Percentiles rank a stretch among this genome's conserved stretches.
Conservation (phyloP, 2,113 vertebrate genomes). For the human region GRCh38 chr1:88562501-88563000, state of each 20-base stretch:
- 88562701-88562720: background rate
- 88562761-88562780: background rate
- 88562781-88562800: background rate
- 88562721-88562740: slow-evolving; percentile 36
- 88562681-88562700: slow-evolving; percentile 43
- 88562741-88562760: background rate
- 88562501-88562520: too few species aligned
- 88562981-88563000: background rate
- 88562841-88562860: slow-evolving; percentile 45
- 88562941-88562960: slow-evolving; percentile 58
- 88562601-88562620: background rate
- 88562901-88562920: slow-evolving; percentile 52
- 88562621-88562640: slow-evolving; percentile 4
- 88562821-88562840: slow-evolving; percentile 33
- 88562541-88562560: too few species aligned
- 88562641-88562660: slow-evolving; percentile 20
- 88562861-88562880: slow-evolving; percentile 52
- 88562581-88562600: background rate
- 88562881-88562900: slow-evolving; percentile 63
- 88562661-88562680: background rate
- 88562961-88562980: slow-evolving; percentile 55
- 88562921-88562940: slow-evolving; percentile 46
- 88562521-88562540: too few species aligned
- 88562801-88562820: background rate
- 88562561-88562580: background rate